These are phyloP conservation scores for Brevipalpus yothersi DNA, from an alignment of 1,140 invertebrate species.

Conservation along the genomic window DNA sequence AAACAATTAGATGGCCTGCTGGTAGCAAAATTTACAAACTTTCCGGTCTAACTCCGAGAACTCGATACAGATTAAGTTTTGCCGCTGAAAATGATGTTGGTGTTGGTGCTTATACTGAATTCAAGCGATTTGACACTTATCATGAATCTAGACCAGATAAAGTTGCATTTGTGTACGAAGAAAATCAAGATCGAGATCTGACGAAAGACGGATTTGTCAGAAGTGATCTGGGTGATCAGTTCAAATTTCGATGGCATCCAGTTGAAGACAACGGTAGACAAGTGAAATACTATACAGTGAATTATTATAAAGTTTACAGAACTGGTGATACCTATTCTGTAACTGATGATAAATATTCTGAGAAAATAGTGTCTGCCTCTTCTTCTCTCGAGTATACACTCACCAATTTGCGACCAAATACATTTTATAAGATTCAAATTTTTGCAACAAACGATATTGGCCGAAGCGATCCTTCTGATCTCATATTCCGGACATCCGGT, in stretches of 20 bases:
- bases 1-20: not conserved
- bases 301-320: constrained; percentile 17
- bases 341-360: not conserved
- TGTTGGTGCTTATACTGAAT: constrained; percentile 37
- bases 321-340: not conserved
- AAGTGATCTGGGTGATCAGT: constrained; percentile 41
- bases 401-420: not conserved
- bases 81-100: constrained; percentile 59
- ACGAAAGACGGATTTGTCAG: constrained; percentile 11
- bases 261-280: constrained; percentile 64
- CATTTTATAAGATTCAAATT: not conserved
- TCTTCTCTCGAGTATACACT: not conserved
- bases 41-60: constrained; percentile 48
- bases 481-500: not conserved
- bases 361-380: not conserved
- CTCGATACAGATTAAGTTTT: constrained; percentile 57
- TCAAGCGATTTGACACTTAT: constrained; percentile 19
- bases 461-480: not conserved
- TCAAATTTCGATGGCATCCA: constrained; percentile 38
- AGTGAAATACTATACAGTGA: constrained; percentile 54
- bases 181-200: not conserved
- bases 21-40: constrained; percentile 36
- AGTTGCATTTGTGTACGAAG: constrained; percentile 8
- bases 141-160: constrained; percentile 13
- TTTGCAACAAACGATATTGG: not conserved